Conservation (phyloP, 2,113 vertebrate genomes). For the Antennarius striatus region DNA sequence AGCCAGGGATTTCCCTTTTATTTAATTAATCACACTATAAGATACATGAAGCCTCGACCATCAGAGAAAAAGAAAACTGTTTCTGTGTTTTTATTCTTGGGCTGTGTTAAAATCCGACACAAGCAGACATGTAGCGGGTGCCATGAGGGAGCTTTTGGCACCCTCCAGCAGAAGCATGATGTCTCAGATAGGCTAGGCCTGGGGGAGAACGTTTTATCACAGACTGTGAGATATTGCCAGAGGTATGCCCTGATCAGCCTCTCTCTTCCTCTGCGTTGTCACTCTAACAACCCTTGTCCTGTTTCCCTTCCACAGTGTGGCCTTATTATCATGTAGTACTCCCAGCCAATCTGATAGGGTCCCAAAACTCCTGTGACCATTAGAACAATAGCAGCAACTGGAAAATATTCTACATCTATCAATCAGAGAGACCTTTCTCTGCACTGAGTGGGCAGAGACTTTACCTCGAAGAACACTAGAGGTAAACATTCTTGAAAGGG, state of each 20-base stretch:
- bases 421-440: constrained; percentile 2
- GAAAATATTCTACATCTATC: constrained; percentile 29
- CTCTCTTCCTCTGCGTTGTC: constrained; percentile 26
- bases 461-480: constrained; percentile 40
- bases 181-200: constrained; percentile 47
- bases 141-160: constrained; percentile 47
- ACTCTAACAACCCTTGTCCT: constrained; percentile 16
- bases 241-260: constrained; percentile 37
- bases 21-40: neutral
- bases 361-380: constrained; percentile 18
- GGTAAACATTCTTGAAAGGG: constrained; percentile 40
- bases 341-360: constrained; percentile 47
- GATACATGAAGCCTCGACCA: neutral
- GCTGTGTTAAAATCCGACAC: neutral
- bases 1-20: no score
- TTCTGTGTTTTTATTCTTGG: neutral
- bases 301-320: constrained; percentile 17
- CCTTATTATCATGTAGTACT: constrained; percentile 21
- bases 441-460: constrained; percentile 26
- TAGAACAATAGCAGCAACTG: constrained; percentile 9
- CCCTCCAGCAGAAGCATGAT: constrained; percentile 49
- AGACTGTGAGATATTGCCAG: constrained; percentile 44
- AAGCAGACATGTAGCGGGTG: constrained; percentile 13
- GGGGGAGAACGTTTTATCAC: constrained; percentile 51
- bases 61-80: neutral